Evolutionary conservation across 2,797 vertebrate genomes (phyloP).

Genomic region (Hafferia zeledoni): DNA sequence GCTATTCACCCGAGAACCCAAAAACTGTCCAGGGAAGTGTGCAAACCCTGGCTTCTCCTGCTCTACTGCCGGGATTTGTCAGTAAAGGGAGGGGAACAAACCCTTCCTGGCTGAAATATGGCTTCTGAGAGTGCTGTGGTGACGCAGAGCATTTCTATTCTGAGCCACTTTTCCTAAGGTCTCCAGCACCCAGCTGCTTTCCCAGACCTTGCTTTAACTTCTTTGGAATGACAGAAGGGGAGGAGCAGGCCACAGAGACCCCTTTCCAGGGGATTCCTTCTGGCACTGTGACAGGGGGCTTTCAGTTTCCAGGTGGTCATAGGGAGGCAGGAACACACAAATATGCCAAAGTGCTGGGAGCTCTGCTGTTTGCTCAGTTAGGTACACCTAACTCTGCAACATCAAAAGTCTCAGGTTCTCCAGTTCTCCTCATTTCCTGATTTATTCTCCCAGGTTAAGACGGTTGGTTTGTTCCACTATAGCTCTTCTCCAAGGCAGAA

Average conservation of each 20-base stretch:
- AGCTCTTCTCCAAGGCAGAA: not conserved
- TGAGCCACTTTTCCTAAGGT: not conserved
- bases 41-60: not conserved
- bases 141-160: not conserved
- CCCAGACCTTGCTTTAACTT: slow-evolving; percentile 22
- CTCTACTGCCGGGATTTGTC: not conserved
- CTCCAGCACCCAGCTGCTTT: not conserved
- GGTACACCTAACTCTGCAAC: not conserved
- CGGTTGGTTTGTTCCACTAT: not conserved
- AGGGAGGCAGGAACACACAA: not conserved
- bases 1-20: not conserved
- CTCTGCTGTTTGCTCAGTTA: not conserved
- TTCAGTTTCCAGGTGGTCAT: not conserved
- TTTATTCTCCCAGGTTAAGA: not conserved
- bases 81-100: not conserved
- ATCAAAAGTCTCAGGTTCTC: not conserved
- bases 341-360: not conserved
- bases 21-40: not conserved
- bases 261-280: not conserved
- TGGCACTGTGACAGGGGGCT: not conserved
- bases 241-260: not conserved
- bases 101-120: not conserved
- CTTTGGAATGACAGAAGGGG: not conserved
- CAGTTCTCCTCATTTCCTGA: not conserved
- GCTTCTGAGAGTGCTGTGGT: not conserved